Percentiles rank a stretch among this genome's conserved stretches.
phyloP scores from a whole-genome alignment of 2,888 invertebrate genomes.

The Phlogophora meticulosa region DNA sequence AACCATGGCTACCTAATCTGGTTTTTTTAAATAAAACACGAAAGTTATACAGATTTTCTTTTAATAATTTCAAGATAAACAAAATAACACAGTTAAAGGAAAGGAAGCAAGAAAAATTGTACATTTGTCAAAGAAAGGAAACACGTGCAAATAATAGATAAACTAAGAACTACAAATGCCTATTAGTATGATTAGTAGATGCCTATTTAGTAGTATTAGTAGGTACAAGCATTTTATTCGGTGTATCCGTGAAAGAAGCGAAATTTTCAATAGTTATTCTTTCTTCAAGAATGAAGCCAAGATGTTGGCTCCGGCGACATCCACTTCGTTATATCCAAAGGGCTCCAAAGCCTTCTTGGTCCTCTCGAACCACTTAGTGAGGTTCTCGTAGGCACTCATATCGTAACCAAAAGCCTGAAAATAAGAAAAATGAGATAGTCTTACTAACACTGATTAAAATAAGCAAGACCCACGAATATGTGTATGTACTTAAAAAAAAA shows the following conservation, averaged over 20 bases:
- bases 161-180: too few species aligned
- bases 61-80: constrained; percentile 18
- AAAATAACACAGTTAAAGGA: constrained; percentile 17
- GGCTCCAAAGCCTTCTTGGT: constrained; percentile 92
- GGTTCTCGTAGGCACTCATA: constrained; percentile 90
- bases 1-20: background rate
- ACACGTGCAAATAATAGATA: too few species aligned
- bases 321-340: constrained; percentile 93
- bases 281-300: constrained; percentile 90
- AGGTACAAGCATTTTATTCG: constrained; percentile 28
- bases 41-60: constrained; percentile 19
- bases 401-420: constrained; percentile 91
- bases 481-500: too few species aligned
- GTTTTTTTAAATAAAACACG: constrained; percentile 25
- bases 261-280: constrained; percentile 54
- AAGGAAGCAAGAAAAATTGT: background rate
- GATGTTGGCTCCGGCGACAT: constrained; percentile 90
- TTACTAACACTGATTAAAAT: too few species aligned
- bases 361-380: constrained; percentile 92
- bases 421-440: background rate
- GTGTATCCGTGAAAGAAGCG: constrained; percentile 40
- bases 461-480: too few species aligned
- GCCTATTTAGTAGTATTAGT: too few species aligned
- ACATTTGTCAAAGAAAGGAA: too few species aligned
- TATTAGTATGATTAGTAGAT: too few species aligned